Evolutionary conservation across 2,797 vertebrate species (phyloP).

Genomic region (Meda fulgida): DNA sequence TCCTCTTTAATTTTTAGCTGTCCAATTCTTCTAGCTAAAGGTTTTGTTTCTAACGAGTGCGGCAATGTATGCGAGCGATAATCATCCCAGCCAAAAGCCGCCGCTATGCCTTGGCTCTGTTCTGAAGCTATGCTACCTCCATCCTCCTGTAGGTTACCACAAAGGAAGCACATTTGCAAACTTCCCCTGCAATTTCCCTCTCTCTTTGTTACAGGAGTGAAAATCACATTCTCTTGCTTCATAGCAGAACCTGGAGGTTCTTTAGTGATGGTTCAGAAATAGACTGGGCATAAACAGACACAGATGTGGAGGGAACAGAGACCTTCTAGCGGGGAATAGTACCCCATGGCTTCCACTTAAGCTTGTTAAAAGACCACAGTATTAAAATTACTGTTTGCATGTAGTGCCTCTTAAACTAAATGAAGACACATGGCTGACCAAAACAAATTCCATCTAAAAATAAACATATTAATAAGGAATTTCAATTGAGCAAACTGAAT

Average conservation of each 20-base stretch:
- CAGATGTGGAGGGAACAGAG: slow-evolving; percentile 60
- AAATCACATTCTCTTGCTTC: slow-evolving; percentile 59
- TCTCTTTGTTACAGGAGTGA: slow-evolving; percentile 57
- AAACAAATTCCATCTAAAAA: background rate
- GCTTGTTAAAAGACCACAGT: slow-evolving; percentile 43
- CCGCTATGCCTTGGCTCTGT: slow-evolving; percentile 60
- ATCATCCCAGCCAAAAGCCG: slow-evolving; percentile 70
- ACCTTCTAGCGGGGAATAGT: slow-evolving; percentile 38
- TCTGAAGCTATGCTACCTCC: slow-evolving; percentile 67
- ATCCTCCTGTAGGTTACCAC: slow-evolving; percentile 60
- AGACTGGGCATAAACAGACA: slow-evolving; percentile 63
- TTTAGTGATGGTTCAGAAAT: slow-evolving; percentile 65
- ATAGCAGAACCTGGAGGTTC: slow-evolving; percentile 60
- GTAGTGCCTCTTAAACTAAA: slow-evolving; percentile 1
- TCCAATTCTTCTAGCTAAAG: slow-evolving; percentile 60
- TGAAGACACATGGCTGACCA: slow-evolving; percentile 22
- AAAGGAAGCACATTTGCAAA: slow-evolving; percentile 68
- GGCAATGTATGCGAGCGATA: slow-evolving; percentile 69
- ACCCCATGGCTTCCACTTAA: slow-evolving; percentile 56
- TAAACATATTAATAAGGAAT: background rate
- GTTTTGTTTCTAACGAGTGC: slow-evolving; percentile 66
- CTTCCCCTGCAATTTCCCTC: slow-evolving; percentile 61
- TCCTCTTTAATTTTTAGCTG: slow-evolving; percentile 58
- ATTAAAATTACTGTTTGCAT: slow-evolving; percentile 34
- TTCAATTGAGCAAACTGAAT: slow-evolving; percentile 2